Percentiles rank a stretch among this genome's conserved stretches.
phyloP scores from a whole-genome alignment of 2,113 vertebrate genomes.

The Pygoscelis antarcticus region DNA sequence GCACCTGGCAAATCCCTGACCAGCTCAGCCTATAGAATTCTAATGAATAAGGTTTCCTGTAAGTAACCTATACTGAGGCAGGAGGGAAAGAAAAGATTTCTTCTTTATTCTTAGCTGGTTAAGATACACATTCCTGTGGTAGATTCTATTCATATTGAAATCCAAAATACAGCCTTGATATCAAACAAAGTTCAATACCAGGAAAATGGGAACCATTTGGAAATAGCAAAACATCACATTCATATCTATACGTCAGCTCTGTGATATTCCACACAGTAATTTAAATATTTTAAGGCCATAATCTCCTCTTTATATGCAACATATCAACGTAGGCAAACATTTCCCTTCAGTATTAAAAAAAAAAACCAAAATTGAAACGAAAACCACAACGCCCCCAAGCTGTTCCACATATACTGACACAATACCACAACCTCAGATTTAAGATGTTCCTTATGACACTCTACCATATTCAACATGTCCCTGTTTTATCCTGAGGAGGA shows the following conservation, averaged over 20 bases:
- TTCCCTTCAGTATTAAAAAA: not conserved
- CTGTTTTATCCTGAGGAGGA: not conserved
- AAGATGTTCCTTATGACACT: not conserved
- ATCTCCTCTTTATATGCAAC: not conserved
- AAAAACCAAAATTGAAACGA: not conserved
- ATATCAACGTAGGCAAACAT: not conserved
- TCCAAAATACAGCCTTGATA: not conserved
- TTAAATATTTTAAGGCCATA: not conserved
- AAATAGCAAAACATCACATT: not conserved
- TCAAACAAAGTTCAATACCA: not conserved
- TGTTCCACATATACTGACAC: not conserved
- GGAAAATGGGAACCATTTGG: not conserved
- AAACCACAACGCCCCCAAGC: not conserved
- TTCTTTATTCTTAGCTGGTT: not conserved
- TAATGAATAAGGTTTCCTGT: conserved; percentile 1
- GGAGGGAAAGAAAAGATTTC: not conserved
- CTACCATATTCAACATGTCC: not conserved
- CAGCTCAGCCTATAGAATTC: not conserved
- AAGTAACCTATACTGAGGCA: not conserved
- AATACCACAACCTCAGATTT: not conserved
- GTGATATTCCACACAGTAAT: not conserved
- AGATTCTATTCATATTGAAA: not conserved
- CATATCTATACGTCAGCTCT: not conserved
- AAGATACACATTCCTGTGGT: not conserved
- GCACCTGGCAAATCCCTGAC: not conserved